Evolutionary conservation across 2,797 vertebrate genomes (phyloP).

Genomic region (Oophaga sylvatica): DNA sequence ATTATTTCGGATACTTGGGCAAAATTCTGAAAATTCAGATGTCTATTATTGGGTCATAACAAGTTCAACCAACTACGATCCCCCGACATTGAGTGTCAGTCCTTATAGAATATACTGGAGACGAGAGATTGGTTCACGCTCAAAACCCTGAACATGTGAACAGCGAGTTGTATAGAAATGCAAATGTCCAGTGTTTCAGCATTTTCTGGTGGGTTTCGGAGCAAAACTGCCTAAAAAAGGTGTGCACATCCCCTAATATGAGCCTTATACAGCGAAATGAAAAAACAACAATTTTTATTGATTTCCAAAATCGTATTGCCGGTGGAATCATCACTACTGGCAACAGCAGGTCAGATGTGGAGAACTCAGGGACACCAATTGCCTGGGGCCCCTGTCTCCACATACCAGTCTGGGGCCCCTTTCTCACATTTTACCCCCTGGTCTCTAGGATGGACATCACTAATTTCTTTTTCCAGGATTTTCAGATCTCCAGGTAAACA

Average conservation of each 20-base stretch:
- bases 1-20: background rate
- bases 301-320: background rate
- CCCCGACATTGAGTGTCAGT: too few species aligned
- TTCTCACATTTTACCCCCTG: background rate
- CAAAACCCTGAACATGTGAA: too few species aligned
- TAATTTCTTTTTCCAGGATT: background rate
- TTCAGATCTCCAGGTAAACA: slow-evolving; percentile 1
- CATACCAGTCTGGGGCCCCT: background rate
- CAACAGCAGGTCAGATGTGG: background rate
- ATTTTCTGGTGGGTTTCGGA: too few species aligned
- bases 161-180: too few species aligned
- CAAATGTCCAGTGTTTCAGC: too few species aligned
- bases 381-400: background rate
- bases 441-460: background rate
- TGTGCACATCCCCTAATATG: too few species aligned
- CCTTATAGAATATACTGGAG: too few species aligned
- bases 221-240: too few species aligned
- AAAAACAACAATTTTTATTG: background rate
- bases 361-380: background rate
- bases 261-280: background rate
- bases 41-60: background rate
- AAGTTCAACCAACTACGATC: background rate
- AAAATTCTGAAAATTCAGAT: background rate
- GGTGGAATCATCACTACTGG: too few species aligned
- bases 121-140: too few species aligned